These are phyloP conservation scores for Poicephalus gulielmi DNA, from an alignment of 2,113 vertebrate genomes.

Conservation along the genomic window DNA sequence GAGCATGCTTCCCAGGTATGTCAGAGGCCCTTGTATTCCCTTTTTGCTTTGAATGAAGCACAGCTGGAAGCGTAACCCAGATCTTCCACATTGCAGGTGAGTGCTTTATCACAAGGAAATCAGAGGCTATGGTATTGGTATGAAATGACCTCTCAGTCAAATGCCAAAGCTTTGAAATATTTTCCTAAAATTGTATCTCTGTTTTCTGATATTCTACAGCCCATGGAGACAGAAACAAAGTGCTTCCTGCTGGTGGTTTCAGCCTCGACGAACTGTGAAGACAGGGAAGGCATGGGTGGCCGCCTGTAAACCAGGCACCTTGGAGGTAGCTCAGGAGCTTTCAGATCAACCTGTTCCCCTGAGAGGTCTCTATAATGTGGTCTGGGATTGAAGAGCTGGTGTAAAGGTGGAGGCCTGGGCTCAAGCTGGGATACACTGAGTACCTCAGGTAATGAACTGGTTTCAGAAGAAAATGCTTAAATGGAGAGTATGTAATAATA, in stretches of 20 bases:
- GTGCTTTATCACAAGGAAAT: background rate
- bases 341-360: background rate
- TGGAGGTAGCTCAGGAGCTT: background rate
- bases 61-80: slow-evolving; percentile 10
- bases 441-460: background rate
- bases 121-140: background rate
- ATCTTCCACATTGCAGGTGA: fast-evolving
- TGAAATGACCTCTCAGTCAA: background rate
- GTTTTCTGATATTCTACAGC: background rate
- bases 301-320: background rate
- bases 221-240: background rate
- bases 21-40: background rate
- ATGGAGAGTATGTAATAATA: background rate
- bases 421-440: background rate
- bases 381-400: background rate
- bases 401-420: background rate
- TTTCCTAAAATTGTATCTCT: background rate
- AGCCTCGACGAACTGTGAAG: background rate
- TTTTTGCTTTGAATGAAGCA: background rate
- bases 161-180: slow-evolving; percentile 3
- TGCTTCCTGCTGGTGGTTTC: background rate
- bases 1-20: background rate
- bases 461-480: background rate
- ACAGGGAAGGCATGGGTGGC: background rate
- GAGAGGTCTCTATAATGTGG: background rate